Conservation (phyloP, 37 sponge, comb jelly and placozoan species). For the Cliona cf. orientalis region DNA sequence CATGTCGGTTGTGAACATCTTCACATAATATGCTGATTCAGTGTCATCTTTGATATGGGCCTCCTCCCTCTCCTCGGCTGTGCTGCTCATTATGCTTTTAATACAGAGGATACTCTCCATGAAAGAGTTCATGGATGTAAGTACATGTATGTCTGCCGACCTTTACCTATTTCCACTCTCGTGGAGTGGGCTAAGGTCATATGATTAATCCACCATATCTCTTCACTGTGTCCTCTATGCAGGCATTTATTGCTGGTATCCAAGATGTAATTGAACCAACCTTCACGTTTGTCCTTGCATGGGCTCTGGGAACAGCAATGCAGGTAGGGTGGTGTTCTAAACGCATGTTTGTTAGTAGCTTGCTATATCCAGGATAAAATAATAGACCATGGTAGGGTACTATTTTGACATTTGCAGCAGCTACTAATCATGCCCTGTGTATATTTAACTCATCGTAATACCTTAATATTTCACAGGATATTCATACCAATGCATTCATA, state of each 20-base stretch:
- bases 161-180: background rate
- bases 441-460: no score
- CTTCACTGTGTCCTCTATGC: background rate
- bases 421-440: no score
- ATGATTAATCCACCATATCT: no score
- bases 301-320: conserved; percentile 64
- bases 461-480: conserved; percentile 30
- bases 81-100: conserved; percentile 23
- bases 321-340: no score
- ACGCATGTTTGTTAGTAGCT: no score
- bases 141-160: no score
- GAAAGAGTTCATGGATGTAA: conserved; percentile 48
- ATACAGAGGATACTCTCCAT: conserved; percentile 39
- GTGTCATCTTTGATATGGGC: conserved; percentile 48
- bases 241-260: conserved; percentile 63
- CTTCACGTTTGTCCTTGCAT: conserved; percentile 54
- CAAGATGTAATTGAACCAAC: conserved; percentile 67
- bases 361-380: no score
- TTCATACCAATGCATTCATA: conserved; percentile 19
- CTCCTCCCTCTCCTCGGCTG: conserved; percentile 14
- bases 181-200: background rate
- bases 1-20: conserved; percentile 40
- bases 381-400: no score
- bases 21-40: conserved; percentile 30
- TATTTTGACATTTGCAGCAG: no score